A percentile compares a stretch with the other conserved stretches of the same genome.
phyloP scores from a whole-genome alignment of 2,113 vertebrate genomes.

The Ramphastos sulfuratus region DNA sequence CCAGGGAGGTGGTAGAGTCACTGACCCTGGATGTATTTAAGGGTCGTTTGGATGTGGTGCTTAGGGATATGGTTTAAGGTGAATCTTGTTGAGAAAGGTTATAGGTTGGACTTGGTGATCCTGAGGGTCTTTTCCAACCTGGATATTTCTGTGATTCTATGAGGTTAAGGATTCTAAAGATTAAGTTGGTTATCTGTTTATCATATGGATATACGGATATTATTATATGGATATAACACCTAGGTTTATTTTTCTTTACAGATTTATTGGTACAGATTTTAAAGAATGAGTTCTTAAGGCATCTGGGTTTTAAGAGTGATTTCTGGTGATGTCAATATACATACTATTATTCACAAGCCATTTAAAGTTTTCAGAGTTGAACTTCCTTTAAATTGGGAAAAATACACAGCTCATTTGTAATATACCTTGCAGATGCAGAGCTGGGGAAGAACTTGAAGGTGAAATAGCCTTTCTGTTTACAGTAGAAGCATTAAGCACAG shows the following conservation, averaged over 20 bases:
- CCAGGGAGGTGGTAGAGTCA: too few species aligned
- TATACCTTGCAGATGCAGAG: not conserved
- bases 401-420: not conserved
- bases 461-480: not conserved
- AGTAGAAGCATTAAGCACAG: not conserved
- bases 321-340: not conserved
- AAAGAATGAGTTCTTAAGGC: not conserved
- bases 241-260: not conserved
- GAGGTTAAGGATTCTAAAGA: not conserved
- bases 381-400: not conserved
- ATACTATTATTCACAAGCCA: not conserved
- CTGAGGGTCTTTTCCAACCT: too few species aligned
- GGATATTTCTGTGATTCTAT: too few species aligned
- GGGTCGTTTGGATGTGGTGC: too few species aligned
- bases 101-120: too few species aligned
- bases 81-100: too few species aligned
- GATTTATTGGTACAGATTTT: not conserved
- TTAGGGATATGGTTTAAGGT: too few species aligned
- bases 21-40: too few species aligned
- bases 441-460: not conserved
- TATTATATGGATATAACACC: not conserved
- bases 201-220: not conserved
- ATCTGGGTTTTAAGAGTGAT: not conserved
- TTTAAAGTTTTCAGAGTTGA: not conserved
- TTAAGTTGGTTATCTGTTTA: not conserved